A percentile compares a stretch with the other conserved stretches of the same genome.
These are phyloP conservation scores for Anthopleura sola DNA, from an alignment of 64 coral and sea anemone genomes.

Conservation along the genomic window DNA sequence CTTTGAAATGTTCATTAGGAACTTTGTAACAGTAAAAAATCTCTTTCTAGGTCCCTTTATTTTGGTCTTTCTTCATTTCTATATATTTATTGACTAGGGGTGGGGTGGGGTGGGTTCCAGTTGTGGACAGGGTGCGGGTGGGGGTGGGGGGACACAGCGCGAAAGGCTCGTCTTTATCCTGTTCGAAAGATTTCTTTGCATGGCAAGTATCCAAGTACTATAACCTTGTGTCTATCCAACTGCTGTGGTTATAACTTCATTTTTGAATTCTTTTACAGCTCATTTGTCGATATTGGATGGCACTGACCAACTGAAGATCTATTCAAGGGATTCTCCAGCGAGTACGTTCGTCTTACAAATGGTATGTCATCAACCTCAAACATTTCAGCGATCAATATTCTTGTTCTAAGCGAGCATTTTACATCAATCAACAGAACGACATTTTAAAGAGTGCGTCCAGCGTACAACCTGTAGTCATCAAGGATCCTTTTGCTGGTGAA, in stretches of 20 bases:
- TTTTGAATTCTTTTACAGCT: slow-evolving; percentile 13
- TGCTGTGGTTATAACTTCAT: no score
- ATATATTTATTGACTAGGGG: no score
- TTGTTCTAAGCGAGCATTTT: background rate
- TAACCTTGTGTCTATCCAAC: no score
- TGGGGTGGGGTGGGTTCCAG: no score
- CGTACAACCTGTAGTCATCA: slow-evolving; percentile 57
- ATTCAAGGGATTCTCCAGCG: slow-evolving; percentile 9
- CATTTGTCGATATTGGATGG: slow-evolving; percentile 21
- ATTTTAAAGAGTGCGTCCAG: slow-evolving; percentile 32
- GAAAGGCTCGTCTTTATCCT: no score
- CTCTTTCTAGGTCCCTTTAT: no score
- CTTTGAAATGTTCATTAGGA: no score
- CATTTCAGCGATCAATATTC: background rate
- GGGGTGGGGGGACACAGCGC: no score
- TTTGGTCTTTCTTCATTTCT: no score
- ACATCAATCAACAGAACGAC: slow-evolving; percentile 47
- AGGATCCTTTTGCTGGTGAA: slow-evolving; percentile 57
- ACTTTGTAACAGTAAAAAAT: no score
- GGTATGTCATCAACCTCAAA: background rate
- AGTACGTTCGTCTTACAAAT: background rate
- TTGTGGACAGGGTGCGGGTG: no score
- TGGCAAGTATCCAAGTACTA: background rate
- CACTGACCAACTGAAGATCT: slow-evolving; percentile 12
- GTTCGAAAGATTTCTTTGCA: no score